Evolutionary conservation across 2,113 vertebrate species (phyloP), one percentile per base, ranked within the genome.

Genomic region (Myodes glareolus): DNA sequence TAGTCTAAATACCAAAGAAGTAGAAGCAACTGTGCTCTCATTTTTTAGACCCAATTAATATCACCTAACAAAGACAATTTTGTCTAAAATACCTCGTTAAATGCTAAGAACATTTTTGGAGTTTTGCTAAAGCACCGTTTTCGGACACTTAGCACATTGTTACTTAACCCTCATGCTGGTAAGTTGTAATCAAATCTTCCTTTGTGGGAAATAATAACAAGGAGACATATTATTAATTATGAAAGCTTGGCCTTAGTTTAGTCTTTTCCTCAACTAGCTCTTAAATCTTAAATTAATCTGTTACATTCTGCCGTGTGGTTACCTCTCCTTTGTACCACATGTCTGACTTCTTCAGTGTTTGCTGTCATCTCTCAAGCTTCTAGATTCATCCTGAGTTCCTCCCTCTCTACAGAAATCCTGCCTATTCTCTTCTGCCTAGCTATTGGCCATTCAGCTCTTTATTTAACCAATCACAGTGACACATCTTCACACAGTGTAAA

Each of bases 81-180:
- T 45, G 1, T 96, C 95, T 96, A 88, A 95, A 50, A 87, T 89
- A 73, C 78, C 93, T 95, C 89, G 95, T 98, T 97, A 97, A 65
- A 94, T 36, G 95, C 77, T 77, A 97, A 94, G 45, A 97, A 94
- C 92, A 29, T 33, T 97, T 98, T 97, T 97, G 92, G 80, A 91
- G 73, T 97, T 95, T 95, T 97, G 39, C 97, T 97, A 82, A 70
- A 61, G n/a, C 75, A 96, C 91, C 50, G 92, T 97, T 94, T 97
- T 95, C 78, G 96, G 76, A 96, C 95, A 94, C 36, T 97, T 87
- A 93, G 90, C 94, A 97, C 96, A 95, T 58, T 75, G 94, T 86
- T 36, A 97, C 97, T 94, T 97, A 92, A 91, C 95, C 50, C 80
- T 0, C 72, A 78, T 92, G 97, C 96, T 98, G 95, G 58, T 91